A percentile compares a stretch with the other conserved stretches of the same genome.
phyloP scores from a whole-genome alignment of 2,113 vertebrate genomes.

The Smithornis capensis region DNA sequence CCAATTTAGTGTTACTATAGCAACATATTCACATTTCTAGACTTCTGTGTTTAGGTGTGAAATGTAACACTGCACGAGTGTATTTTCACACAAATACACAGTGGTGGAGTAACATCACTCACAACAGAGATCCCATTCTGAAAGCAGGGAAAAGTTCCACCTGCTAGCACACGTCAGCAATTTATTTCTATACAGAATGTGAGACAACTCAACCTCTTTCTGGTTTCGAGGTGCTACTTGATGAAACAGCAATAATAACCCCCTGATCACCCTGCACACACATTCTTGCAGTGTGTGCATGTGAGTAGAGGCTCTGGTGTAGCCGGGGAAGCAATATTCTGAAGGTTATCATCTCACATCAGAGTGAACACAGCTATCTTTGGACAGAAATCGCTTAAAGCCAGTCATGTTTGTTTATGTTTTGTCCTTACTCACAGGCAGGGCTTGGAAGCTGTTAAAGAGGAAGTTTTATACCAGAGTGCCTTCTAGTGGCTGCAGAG shows the following conservation, averaged over 20 bases:
- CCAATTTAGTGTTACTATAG: not conserved
- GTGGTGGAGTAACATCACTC: not conserved
- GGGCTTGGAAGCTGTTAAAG: not conserved
- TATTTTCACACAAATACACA: not conserved
- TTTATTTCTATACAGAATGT: fast-evolving
- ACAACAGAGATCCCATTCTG: not conserved
- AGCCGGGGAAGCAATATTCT: not conserved
- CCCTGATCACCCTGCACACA: not conserved
- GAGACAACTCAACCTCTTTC: not conserved
- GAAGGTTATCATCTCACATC: not conserved
- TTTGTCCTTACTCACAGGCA: not conserved
- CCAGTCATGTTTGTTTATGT: not conserved
- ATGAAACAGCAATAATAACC: not conserved
- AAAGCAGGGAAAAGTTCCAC: not conserved
- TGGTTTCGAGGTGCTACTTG: not conserved
- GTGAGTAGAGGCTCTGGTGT: not conserved
- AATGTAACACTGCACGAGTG: no score
- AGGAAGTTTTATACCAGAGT: constrained; percentile 58
- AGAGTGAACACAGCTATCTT: not conserved
- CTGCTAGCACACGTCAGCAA: not conserved
- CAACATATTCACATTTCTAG: not conserved
- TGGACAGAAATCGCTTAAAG: not conserved
- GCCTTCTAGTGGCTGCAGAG: constrained; percentile 61
- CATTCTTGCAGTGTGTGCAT: not conserved
- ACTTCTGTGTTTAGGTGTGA: not conserved